Percentiles rank a stretch among this genome's conserved stretches.
phyloP scores from a whole-genome alignment of 2,888 invertebrate species.

The Anaspis maculata region DNA sequence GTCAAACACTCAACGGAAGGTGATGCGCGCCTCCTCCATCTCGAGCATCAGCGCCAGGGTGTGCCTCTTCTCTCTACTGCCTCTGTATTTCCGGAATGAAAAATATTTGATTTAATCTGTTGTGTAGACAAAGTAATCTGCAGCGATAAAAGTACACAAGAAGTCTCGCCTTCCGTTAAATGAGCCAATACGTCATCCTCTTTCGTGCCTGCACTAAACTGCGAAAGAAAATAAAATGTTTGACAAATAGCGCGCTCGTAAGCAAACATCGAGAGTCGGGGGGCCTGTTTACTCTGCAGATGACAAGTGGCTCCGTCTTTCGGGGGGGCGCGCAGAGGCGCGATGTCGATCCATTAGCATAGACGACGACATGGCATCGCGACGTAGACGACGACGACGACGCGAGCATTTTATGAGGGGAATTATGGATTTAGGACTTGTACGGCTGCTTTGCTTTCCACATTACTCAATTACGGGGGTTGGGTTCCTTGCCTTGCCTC shows the following conservation, averaged over 20 bases:
- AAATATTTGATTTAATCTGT: slow-evolving; percentile 45
- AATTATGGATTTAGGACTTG: slow-evolving; percentile 27
- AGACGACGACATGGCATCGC: no score
- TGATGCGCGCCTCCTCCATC: no score
- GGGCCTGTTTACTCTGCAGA: slow-evolving; percentile 39
- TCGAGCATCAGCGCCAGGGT: no score
- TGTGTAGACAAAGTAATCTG: slow-evolving; percentile 42
- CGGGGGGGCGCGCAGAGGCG: slow-evolving; percentile 20
- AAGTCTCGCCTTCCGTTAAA: slow-evolving; percentile 38
- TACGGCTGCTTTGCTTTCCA: slow-evolving; percentile 18
- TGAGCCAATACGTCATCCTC: slow-evolving; percentile 38
- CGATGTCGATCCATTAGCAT: slow-evolving; percentile 31
- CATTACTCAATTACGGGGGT: slow-evolving; percentile 23
- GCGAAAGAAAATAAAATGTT: slow-evolving; percentile 42
- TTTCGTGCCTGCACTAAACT: slow-evolving; percentile 28
- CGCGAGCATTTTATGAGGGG: slow-evolving; percentile 24
- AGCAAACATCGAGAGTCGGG: slow-evolving; percentile 38
- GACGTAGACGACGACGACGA: slow-evolving; percentile 16
- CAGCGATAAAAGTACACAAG: slow-evolving; percentile 42
- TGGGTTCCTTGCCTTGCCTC: no score
- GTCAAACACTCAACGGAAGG: no score
- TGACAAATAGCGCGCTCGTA: slow-evolving; percentile 41
- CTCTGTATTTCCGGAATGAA: slow-evolving; percentile 33
- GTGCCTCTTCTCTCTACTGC: no score
- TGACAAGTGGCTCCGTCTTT: slow-evolving; percentile 36